Evolutionary conservation across 2,797 vertebrate genomes (phyloP), one percentile per base, ranked within the genome.

Genomic region (Alfaro cultratus): DNA sequence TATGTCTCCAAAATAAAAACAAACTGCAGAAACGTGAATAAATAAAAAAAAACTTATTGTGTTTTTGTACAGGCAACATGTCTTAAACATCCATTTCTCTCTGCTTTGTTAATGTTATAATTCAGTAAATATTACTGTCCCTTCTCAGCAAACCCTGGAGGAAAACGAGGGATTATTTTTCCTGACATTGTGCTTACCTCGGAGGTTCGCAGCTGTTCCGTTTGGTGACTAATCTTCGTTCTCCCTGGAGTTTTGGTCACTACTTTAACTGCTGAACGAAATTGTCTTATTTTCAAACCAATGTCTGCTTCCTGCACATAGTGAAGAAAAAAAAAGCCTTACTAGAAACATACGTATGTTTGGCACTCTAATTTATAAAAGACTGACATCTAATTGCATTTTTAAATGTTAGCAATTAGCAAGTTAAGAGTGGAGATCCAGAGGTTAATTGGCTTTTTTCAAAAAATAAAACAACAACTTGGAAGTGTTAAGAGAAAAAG

Each of bases 381-480:
- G 10, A 26, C 23, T 10, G 12, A 43, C 3, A 13, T 43, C 39
- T 43, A 15, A 36, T 6, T 41, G 12, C 4, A 45, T n/a, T 29
- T 45, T 45, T 16, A 45, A 2, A 45, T 29, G 15, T 43, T 21
- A 45, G 15, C 23, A 21, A 70, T 70, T 70, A 70, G 43, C 71
- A 73, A 51, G 34, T 70, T 41, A n/a, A 34, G 39, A 60, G 72
- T 43, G 51, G 41, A 68, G 77, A 80, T 41, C 68, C 5, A 2
- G 0, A 64, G 62, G 62, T 77, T 84, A 77, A 84, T 75, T 78
- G 75, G 45, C 39, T 62, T 29, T 57, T 55, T 21, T 16, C 6
- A 0, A 23, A 51, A 68, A 68, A 78, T 0, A 21, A 80, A 49
- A 16, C 5, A 57, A 80, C 49, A 7, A 67, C 34, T 70, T 83